Evolutionary conservation across 2,888 invertebrate species (phyloP).

Genomic region (Papilio gigon): DNA sequence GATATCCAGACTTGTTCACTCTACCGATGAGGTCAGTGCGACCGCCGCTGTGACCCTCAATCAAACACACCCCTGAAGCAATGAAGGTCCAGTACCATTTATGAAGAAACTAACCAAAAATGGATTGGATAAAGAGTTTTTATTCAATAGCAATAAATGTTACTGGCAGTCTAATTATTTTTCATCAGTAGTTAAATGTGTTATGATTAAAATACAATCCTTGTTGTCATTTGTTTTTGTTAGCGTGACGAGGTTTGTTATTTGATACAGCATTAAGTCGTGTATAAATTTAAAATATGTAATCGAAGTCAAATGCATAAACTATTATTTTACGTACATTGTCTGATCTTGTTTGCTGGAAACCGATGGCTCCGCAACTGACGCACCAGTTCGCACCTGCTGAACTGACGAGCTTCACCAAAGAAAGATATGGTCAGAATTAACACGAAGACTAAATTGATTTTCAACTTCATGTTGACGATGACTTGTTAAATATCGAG

Average conservation of each 20-base stretch:
- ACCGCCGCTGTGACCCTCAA: slow-evolving; percentile 74
- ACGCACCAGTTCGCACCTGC: slow-evolving; percentile 57
- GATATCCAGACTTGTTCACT: slow-evolving; percentile 73
- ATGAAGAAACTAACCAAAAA: neutral
- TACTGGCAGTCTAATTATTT: neutral
- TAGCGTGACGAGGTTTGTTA: no score
- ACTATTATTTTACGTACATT: slow-evolving; percentile 61
- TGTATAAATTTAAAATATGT: no score
- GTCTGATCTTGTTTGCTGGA: slow-evolving; percentile 57
- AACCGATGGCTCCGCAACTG: slow-evolving; percentile 62
- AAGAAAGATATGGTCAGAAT: slow-evolving; percentile 41
- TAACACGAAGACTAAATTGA: slow-evolving; percentile 23
- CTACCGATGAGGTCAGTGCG: slow-evolving; percentile 71
- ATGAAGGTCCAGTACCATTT: neutral
- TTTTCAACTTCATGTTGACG: slow-evolving; percentile 41
- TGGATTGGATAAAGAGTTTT: neutral
- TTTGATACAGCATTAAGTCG: no score
- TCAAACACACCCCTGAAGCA: slow-evolving; percentile 75
- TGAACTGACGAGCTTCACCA: slow-evolving; percentile 53
- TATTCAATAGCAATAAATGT: neutral
- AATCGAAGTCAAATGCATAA: no score
- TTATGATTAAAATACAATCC: neutral
- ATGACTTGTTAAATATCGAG: neutral
- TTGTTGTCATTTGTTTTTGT: neutral
- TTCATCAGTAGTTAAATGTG: neutral